phyloP scores from a whole-genome alignment of 2,113 vertebrate species.

The Hippocampus comes region DNA sequence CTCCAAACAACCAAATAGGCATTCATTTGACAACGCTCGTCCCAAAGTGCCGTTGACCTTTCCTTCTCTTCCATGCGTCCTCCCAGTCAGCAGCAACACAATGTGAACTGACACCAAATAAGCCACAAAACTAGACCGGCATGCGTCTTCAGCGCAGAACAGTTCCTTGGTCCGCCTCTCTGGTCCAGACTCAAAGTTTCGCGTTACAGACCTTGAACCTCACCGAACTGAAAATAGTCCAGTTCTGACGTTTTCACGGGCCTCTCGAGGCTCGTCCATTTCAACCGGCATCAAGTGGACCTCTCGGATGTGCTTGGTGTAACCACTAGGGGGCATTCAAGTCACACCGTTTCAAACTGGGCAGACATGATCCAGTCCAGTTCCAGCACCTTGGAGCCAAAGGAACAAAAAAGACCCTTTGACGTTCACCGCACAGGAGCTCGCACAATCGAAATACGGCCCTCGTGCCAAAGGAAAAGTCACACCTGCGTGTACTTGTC shows the following conservation, averaged over 20 bases:
- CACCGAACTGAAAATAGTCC: background rate
- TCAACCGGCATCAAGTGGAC: background rate
- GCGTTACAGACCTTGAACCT: background rate
- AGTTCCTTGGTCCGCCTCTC: too few relatives aligned
- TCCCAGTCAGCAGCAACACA: background rate
- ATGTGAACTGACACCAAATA: background rate
- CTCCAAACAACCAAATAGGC: constrained; percentile 16
- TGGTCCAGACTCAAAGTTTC: too few relatives aligned
- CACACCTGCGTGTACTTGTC: background rate
- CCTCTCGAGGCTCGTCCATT: background rate
- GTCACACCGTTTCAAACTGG: background rate
- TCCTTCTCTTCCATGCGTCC: background rate
- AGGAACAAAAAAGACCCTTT: background rate
- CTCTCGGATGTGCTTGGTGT: background rate
- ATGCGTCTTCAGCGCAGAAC: too few relatives aligned
- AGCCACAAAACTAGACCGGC: too few relatives aligned
- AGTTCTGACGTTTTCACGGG: background rate
- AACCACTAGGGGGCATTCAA: constrained; percentile 4
- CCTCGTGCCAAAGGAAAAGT: background rate
- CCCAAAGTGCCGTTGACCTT: too few relatives aligned
- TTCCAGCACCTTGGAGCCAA: background rate
- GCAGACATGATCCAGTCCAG: background rate
- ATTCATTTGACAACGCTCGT: background rate
- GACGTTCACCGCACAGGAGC: background rate
- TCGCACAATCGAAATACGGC: background rate